These are phyloP conservation scores for Peromyscus maniculatus DNA, from an alignment of 2,113 vertebrate species.

Conservation along the genomic window DNA sequence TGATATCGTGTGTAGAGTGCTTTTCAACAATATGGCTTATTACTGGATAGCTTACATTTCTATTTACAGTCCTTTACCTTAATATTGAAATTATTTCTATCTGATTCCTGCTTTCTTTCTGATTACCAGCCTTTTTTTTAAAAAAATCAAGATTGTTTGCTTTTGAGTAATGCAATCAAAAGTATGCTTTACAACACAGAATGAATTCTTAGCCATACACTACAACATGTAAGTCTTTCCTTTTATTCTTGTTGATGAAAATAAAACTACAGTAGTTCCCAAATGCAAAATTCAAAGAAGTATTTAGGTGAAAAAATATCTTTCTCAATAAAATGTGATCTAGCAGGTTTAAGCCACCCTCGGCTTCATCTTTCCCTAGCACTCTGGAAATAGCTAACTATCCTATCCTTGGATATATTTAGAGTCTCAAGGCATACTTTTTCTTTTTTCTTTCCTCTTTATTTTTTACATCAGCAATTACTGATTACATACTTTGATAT, in stretches of 20 bases:
- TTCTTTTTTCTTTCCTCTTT: slow-evolving; percentile 1
- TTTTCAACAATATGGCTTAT: not conserved
- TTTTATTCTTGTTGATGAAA: slow-evolving; percentile 54
- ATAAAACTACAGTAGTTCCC: slow-evolving; percentile 10
- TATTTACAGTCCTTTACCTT: slow-evolving; percentile 40
- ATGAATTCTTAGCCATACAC: slow-evolving; percentile 16
- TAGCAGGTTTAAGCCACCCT: slow-evolving; percentile 18
- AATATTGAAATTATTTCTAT: slow-evolving; percentile 47
- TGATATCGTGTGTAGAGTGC: not conserved
- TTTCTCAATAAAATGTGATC: slow-evolving; percentile 53
- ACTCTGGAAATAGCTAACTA: not conserved
- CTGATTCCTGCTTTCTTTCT: slow-evolving; percentile 49
- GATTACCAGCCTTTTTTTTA: not conserved
- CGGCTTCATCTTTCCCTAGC: slow-evolving; percentile 21
- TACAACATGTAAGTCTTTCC: not conserved
- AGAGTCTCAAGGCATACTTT: slow-evolving; percentile 42
- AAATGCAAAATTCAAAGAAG: slow-evolving; percentile 5
- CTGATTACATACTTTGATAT: slow-evolving; percentile 53
- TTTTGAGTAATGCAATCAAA: slow-evolving; percentile 3
- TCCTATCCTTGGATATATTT: slow-evolving; percentile 24
- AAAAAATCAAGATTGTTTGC: slow-evolving; percentile 42
- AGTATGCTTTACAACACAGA: slow-evolving; percentile 47
- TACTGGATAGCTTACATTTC: slow-evolving; percentile 48
- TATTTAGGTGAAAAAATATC: slow-evolving; percentile 15
- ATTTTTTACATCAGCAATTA: not conserved